phyloP scores from a whole-genome alignment of 2,113 vertebrate genomes.

The Mastomys natalensis region DNA sequence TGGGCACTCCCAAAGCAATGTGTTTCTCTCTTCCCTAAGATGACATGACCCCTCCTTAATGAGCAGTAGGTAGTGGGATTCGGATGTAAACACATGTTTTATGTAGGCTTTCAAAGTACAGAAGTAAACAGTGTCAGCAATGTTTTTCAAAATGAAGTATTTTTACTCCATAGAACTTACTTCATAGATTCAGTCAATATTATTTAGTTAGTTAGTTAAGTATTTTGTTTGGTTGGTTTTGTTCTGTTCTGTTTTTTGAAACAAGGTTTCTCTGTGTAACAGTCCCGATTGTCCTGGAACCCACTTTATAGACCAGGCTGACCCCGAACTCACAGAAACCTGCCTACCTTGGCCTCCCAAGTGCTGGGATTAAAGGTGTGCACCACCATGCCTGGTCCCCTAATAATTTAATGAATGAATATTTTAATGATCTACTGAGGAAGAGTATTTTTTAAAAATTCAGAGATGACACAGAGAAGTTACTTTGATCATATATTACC shows the following conservation, averaged over 20 bases:
- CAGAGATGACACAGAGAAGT: constrained; percentile 1
- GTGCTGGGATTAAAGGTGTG: too few relatives aligned
- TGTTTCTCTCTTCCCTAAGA: neutral
- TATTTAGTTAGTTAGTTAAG: too few relatives aligned
- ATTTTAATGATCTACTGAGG: constrained; percentile 36
- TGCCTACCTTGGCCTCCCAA: too few relatives aligned
- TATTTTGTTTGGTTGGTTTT: too few relatives aligned
- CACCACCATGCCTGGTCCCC: too few relatives aligned
- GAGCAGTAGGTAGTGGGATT: neutral
- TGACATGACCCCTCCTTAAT: neutral
- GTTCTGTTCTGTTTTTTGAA: too few relatives aligned
- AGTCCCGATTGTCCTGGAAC: too few relatives aligned
- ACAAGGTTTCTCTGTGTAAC: too few relatives aligned
- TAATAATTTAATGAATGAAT: constrained; percentile 31
- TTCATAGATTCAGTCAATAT: neutral
- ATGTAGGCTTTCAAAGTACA: neutral
- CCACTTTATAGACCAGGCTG: too few relatives aligned
- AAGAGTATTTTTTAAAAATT: constrained; percentile 44
- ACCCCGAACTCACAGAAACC: too few relatives aligned
- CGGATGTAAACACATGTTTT: neutral
- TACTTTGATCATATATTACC: constrained; percentile 15
- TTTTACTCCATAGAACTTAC: constrained; percentile 47
- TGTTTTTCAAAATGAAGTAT: neutral
- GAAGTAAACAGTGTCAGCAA: neutral
- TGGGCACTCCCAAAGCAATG: neutral